These are phyloP conservation scores for Bembecia ichneumoniformis DNA, from an alignment of 2,888 invertebrate species.

Conservation along the genomic window DNA sequence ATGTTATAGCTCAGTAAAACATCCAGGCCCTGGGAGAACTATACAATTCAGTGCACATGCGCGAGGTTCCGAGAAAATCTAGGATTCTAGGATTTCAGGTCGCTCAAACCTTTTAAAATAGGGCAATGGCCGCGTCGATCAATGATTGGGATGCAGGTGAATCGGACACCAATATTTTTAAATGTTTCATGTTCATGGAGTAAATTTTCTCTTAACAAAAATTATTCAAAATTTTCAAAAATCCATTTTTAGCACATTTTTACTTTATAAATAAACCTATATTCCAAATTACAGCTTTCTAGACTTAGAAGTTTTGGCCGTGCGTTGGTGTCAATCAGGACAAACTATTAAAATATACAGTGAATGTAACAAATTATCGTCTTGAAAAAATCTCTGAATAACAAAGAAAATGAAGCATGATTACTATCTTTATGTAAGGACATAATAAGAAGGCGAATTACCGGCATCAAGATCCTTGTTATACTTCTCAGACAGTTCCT, in stretches of 20 bases:
- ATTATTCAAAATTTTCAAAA: too few species aligned
- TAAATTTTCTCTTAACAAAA: too few species aligned
- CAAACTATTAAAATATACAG: too few species aligned
- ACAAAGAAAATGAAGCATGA: conserved; percentile 6
- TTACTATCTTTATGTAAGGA: conserved; percentile 9
- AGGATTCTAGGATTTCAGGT: conserved; percentile 23
- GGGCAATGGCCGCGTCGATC: conserved; percentile 1
- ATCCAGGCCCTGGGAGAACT: too few species aligned
- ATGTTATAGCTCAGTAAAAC: conserved; percentile 5
- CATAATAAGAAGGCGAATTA: conserved; percentile 22
- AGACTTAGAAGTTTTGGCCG: too few species aligned
- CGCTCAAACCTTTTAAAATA: conserved; percentile 11
- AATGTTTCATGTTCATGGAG: too few species aligned
- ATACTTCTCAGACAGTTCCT: conserved; percentile 86
- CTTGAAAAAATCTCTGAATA: neutral
- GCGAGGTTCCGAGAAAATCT: conserved; percentile 25
- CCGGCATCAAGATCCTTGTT: conserved; percentile 86
- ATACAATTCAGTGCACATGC: conserved; percentile 39
- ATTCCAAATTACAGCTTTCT: too few species aligned
- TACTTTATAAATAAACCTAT: too few species aligned
- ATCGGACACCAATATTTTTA: too few species aligned
- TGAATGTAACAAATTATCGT: too few species aligned
- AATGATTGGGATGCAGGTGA: neutral
- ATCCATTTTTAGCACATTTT: too few species aligned
- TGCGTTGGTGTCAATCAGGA: too few species aligned